These are phyloP conservation scores for Heliangelus exortis DNA, from an alignment of 2,797 vertebrate genomes.

Conservation along the genomic window DNA sequence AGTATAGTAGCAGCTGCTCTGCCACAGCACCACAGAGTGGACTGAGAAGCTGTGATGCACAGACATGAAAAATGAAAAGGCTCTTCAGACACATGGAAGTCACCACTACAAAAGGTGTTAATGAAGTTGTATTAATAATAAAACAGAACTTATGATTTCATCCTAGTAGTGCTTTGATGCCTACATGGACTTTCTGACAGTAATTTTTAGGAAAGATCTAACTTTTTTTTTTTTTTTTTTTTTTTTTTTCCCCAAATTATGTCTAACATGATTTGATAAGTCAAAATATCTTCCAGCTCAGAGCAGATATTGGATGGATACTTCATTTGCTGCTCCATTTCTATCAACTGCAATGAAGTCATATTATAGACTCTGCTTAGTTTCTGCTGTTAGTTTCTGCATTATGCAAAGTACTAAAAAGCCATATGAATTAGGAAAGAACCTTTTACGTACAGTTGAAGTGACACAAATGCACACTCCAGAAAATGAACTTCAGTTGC, in stretches of 20 bases:
- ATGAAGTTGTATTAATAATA: slow-evolving; percentile 45
- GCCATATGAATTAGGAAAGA: slow-evolving; percentile 49
- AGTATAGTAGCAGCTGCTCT: background rate
- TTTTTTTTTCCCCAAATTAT: background rate
- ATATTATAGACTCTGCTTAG: background rate
- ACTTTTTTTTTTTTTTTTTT: background rate
- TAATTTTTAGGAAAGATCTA: slow-evolving; percentile 41
- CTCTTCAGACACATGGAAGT: background rate
- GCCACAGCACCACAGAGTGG: background rate
- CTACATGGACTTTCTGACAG: slow-evolving; percentile 15
- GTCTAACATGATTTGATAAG: slow-evolving; percentile 32
- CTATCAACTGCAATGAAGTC: slow-evolving; percentile 31
- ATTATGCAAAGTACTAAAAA: slow-evolving; percentile 55
- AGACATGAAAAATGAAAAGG: slow-evolving; percentile 22
- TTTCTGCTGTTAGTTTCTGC: slow-evolving; percentile 32
- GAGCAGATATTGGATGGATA: slow-evolving; percentile 25
- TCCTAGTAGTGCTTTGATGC: slow-evolving; percentile 30
- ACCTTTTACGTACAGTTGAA: slow-evolving; percentile 45
- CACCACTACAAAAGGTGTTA: slow-evolving; percentile 14
- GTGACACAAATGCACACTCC: slow-evolving; percentile 26
- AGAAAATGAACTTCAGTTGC: slow-evolving; percentile 36
- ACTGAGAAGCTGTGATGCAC: background rate
- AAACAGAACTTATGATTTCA: background rate
- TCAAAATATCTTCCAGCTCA: slow-evolving; percentile 40
- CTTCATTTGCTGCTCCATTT: slow-evolving; percentile 13